Evolutionary conservation across 2,888 invertebrate species (phyloP).

Genomic region (Halictus ligatus): DNA sequence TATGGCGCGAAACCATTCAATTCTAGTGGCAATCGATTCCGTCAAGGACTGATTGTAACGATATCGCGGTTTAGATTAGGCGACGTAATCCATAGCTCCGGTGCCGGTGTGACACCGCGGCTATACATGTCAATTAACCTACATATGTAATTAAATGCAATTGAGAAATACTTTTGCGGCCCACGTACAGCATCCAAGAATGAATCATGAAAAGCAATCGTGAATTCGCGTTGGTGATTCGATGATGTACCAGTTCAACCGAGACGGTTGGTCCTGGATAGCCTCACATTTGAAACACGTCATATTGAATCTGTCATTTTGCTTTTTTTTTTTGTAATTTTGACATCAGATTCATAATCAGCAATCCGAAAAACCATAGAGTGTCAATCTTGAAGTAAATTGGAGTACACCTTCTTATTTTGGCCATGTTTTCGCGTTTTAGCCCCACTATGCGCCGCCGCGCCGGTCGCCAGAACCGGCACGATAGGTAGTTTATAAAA

Average conservation of each 20-base stretch:
- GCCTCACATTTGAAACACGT: neutral
- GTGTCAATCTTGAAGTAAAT: too few relatives aligned
- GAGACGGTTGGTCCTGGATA: neutral
- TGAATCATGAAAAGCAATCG: neutral
- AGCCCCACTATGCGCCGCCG: too few relatives aligned
- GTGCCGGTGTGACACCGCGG: neutral
- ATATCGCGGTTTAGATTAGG: conserved; percentile 45
- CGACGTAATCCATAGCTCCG: conserved; percentile 1
- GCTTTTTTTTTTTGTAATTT: too few relatives aligned
- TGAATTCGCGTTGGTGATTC: neutral
- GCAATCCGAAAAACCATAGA: too few relatives aligned
- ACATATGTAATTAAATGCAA: neutral
- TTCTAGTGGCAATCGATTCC: conserved; percentile 55
- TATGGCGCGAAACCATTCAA: conserved; percentile 53
- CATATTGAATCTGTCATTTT: too few relatives aligned
- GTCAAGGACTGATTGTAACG: conserved; percentile 38
- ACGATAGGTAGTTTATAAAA: conserved; percentile 19
- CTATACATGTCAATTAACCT: neutral
- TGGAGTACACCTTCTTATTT: too few relatives aligned
- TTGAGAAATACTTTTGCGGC: neutral
- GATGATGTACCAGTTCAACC: neutral
- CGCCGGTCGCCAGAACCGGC: conserved; percentile 9
- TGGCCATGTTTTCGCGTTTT: too few relatives aligned
- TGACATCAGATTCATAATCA: too few relatives aligned
- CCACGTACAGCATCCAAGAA: neutral